Evolutionary conservation across 2,888 invertebrate species (phyloP), one percentile per base, ranked within the genome.

Genomic region (Euphydryas editha): DNA sequence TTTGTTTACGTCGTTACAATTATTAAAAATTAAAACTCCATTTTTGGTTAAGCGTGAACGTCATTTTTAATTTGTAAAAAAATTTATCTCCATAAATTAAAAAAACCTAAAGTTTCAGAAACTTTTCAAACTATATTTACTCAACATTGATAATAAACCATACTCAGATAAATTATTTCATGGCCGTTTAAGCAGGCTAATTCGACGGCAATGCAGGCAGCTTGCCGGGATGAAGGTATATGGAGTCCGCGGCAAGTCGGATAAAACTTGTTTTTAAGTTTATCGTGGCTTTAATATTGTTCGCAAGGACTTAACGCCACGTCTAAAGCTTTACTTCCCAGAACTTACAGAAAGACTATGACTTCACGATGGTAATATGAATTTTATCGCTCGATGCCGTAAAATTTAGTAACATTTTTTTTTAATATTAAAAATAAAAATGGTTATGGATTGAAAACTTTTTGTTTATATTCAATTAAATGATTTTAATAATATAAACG

Each of bases 241-340:
- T 79, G 79, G 80, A 84, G 81, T 84, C 79, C 82, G 82, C 81
- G 85, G 86, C 80, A 85, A 87, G 85, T 82, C 80, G 87, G 90
- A 90, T 91, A 90, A 85, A 90, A 90, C 86, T 90, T 88, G 89
- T 90, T 90, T 90, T 89, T 89, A 89, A 90, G 88, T 90, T 91
- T 88, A 90, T 87, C 86, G 85, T 82, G 78, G 88, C 86, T 89
- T 87, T 90, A 90, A 90, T 89, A 90, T 90, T 90, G 90, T 90
- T 90, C 86, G 81, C 82, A 77, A 81, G 79, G 82, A 87, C 87
- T 90, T 89, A 85, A 87, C 83, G 83, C 81, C 81, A 81, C 81
- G 81, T 85, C 85, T 86, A 87, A n/a, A 86, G 87, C 81, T 82
- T 71, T 76, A 77, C 78, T 79, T 73, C 76, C 75, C 75, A 74